A percentile compares a stretch with the other conserved stretches of the same genome.
Conservation (phyloP, 2,113 vertebrate species). For the Mesitornis unicolor region DNA sequence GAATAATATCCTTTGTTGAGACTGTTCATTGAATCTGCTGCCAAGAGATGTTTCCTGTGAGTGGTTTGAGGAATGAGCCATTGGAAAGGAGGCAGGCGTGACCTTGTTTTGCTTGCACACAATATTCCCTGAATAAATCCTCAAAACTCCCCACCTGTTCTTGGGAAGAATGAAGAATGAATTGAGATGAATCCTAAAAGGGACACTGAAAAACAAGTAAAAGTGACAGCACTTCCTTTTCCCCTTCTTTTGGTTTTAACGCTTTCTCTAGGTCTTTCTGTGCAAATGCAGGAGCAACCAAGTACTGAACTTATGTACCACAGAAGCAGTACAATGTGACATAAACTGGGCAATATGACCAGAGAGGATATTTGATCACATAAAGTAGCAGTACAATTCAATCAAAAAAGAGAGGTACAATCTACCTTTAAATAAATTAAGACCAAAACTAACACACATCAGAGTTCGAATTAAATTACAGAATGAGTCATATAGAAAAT, state of each 20-base stretch:
- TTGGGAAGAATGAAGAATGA: not conserved
- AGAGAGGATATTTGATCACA: not conserved
- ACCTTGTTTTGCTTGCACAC: not conserved
- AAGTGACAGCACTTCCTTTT: not conserved
- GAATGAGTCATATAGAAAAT: not conserved
- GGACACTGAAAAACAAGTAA: not conserved
- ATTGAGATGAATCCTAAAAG: not conserved
- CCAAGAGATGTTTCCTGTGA: not conserved
- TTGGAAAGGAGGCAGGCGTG: not conserved
- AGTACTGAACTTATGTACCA: not conserved
- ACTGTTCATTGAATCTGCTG: not conserved
- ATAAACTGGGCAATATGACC: not conserved
- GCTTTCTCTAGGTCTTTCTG: not conserved
- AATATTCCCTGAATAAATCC: not conserved
- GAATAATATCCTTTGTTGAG: not conserved
- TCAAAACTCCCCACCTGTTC: not conserved
- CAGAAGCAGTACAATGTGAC: not conserved
- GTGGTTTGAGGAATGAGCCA: not conserved
- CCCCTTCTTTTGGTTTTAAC: not conserved
- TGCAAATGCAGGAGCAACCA: not conserved
- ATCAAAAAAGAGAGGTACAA: not conserved
- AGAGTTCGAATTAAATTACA: not conserved
- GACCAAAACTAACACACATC: not conserved
- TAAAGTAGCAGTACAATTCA: not conserved
- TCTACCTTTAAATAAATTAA: not conserved